Conservation (phyloP, 2,888 invertebrate genomes). For the Zootermopsis nevadensis region DNA sequence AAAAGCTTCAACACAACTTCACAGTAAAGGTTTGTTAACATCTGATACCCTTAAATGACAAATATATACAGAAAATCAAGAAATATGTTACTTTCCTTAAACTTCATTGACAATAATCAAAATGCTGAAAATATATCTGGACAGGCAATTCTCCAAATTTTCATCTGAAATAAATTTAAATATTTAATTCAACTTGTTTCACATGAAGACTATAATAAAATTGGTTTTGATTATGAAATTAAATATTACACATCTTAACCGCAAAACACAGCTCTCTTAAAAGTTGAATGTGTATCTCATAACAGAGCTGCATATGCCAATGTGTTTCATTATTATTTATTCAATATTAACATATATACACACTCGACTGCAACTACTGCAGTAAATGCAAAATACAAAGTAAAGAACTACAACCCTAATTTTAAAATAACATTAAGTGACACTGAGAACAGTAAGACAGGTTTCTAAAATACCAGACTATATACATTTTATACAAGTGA, state of each 20-base stretch:
- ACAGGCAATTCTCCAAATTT: too few relatives aligned
- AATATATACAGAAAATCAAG: not conserved
- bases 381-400: not conserved
- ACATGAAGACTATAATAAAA: too few relatives aligned
- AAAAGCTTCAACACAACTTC: not conserved
- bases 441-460: too few relatives aligned
- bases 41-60: not conserved
- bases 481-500: too few relatives aligned
- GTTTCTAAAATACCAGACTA: too few relatives aligned
- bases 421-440: too few relatives aligned
- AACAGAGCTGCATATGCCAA: not conserved
- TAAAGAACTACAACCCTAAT: too few relatives aligned
- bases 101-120: not conserved
- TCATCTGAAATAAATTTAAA: too few relatives aligned
- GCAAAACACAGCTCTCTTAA: too few relatives aligned
- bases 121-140: not conserved
- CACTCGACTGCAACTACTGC: not conserved
- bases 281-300: not conserved
- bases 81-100: not conserved
- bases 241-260: too few relatives aligned
- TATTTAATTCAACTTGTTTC: too few relatives aligned
- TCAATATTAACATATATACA: constrained; percentile 2
- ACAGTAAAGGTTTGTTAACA: not conserved
- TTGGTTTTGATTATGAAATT: too few relatives aligned
- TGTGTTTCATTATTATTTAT: not conserved